phyloP scores from a whole-genome alignment of 2,888 invertebrate species.

The Drosophila nigricruria region DNA sequence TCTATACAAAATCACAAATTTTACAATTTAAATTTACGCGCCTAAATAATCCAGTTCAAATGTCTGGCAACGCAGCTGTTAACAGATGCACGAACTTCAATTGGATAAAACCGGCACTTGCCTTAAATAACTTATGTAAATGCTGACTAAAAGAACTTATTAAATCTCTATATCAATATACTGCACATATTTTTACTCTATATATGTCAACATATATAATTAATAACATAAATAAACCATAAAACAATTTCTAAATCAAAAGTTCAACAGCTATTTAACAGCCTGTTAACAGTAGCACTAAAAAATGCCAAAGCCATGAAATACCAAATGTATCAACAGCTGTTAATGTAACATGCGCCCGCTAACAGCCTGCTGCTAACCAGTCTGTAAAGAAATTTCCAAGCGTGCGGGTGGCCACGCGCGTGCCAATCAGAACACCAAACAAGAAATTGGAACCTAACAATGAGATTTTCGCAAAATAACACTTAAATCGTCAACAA shows the following conservation, averaged over 20 bases:
- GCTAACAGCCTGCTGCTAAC: constrained; percentile 38
- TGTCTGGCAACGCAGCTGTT: constrained; percentile 20
- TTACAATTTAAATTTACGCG: constrained; percentile 17
- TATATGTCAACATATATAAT: background rate
- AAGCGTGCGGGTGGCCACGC: constrained; percentile 62
- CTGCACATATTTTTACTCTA: background rate
- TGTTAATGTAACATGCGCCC: constrained; percentile 35
- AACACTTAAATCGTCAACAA: constrained; percentile 37
- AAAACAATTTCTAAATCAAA: background rate
- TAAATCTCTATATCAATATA: background rate
- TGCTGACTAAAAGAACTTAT: too few species aligned
- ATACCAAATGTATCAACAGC: constrained; percentile 44
- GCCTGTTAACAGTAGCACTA: constrained; percentile 29
- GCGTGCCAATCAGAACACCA: constrained; percentile 57
- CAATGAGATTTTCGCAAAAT: constrained; percentile 68
- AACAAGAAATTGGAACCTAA: constrained; percentile 60
- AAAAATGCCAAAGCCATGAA: constrained; percentile 41
- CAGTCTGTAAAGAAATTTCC: constrained; percentile 49
- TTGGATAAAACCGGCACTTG: background rate
- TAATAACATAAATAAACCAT: background rate
- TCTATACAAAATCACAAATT: background rate
- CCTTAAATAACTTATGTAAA: too few species aligned
- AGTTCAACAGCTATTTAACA: background rate
- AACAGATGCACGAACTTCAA: background rate
- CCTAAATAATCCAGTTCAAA: background rate